Base-by-base conservation (phyloP, 64 coral and sea anemone species). In the Montipora efflorescens region DNA sequence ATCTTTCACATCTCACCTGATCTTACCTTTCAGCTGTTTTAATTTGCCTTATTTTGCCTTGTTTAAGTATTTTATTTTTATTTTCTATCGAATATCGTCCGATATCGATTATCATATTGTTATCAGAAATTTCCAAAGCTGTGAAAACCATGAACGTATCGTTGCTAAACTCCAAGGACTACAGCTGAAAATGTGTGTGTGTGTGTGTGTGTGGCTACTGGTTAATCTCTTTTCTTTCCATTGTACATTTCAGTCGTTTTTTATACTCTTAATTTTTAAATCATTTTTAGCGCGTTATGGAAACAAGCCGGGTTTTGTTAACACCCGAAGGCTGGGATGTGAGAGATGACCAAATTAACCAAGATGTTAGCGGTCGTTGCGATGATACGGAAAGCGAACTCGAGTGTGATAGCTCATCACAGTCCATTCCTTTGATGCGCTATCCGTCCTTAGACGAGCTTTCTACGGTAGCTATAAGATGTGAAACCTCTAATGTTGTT, bases 391-490 rank as follows among this genome's bases (percentile, higher is more conserved):
- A 89, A 5, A 92, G 90, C 46, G 94, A 88, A 7, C 88, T 90
- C 22, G 94, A 92, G 77, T 92, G 68, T 59, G 71, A 84, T 79
- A 88, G 83, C 49, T 95, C 94, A 58, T 88, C 94, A 28, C 90
- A 95, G n/a, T 88, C 83, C 5, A 64, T 81, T 67, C 83, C 75
- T 72, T 78, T 95, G 8, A 28, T 84, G 21, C 61, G 93, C 61
- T 94, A 93, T 90, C 87, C 96, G 21, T 98, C 96, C 47, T 69
- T 98, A 72, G 96, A 90, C 5, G 96, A 98, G 82, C 94, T 98
- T 82, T 90, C 96, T 8, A 93, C 75, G 23, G 95, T 98, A 89
- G 84, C 96, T 19, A 92, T 90, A 86, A 90, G 89, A 68, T 93
- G 93, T 79, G 72, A 74, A 81, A 47, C 71, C 11, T 86, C 62